Base-by-base conservation (phyloP, 2,888 invertebrate genomes). In the Brachypalpus laphriformis region DNA sequence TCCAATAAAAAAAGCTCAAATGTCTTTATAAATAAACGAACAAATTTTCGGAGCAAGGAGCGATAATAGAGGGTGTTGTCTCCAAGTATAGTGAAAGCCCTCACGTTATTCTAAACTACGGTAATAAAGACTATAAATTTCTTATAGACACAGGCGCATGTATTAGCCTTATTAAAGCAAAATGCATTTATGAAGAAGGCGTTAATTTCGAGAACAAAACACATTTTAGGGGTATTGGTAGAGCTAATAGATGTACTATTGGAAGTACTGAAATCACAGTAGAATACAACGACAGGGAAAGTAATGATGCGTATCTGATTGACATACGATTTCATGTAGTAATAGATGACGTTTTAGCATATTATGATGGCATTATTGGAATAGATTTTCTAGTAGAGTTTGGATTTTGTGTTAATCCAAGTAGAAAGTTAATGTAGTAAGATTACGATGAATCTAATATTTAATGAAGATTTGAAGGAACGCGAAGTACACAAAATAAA, bases 321-420 rank as follows among this genome's bases (percentile, higher is more conserved):
- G 40, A 66, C 6, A 49, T 37, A 16, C 14, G 3, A 28, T 63
- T 74, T 45, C 45, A 65, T 20, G 65, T 75, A 22, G 54, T 75
- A 65, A 65, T 45, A 1, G 45, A 65, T 47, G 56, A 75, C 25
- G 61, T 74, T 28, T 47, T 74, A 34, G 22, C 56, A n/a, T n/a
- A n/a, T n/a, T n/a, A 72, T n/a, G 61, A 61, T 51, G 61, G 59
- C 22, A 72, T 72, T 28, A 18, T 76, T n/a, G 66, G 59, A 37
- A 76, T 59, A 28, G 59, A 66, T 42, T 66, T 76, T 25, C 40
- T 76, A 28, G 66, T 47, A 25, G 37, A 65, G 45, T 56, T 34
- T 14, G 65, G 42, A 28, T 61, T 72, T 49, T 51, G 42, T 63
- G 54, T 74, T 31, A 31, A 72, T 51, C 61, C 51, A 40, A 61